These are phyloP conservation scores for Helicorthomorpha holstii DNA, from an alignment of 1,140 invertebrate genomes.

Conservation along the genomic window DNA sequence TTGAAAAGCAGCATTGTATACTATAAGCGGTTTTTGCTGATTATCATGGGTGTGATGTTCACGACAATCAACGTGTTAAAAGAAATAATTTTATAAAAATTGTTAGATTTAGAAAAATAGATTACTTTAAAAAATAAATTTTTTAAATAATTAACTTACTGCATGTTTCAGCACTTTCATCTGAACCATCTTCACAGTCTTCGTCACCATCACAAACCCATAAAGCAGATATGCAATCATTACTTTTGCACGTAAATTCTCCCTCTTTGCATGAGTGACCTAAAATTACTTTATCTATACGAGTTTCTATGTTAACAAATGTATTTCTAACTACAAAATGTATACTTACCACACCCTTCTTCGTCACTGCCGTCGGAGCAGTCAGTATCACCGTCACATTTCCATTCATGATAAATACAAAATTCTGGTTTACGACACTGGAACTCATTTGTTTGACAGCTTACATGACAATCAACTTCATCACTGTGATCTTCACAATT, in stretches of 20 bases:
- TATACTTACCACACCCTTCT: constrained; percentile 29
- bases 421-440: constrained; percentile 34
- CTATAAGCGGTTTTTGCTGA: no score
- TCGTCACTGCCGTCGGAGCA: constrained; percentile 39
- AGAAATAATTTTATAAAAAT: neutral
- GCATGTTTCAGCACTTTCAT: constrained; percentile 25
- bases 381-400: constrained; percentile 40
- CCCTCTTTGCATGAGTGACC: constrained; percentile 16
- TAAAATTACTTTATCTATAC: neutral
- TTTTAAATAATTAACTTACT: constrained; percentile 3
- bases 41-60: no score
- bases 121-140: neutral
- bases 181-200: constrained; percentile 34
- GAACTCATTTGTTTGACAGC: constrained; percentile 31
- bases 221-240: constrained; percentile 24
- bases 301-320: neutral
- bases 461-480: constrained; percentile 54
- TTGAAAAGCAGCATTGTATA: no score
- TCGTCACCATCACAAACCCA: constrained; percentile 24
- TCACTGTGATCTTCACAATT: constrained; percentile 67
- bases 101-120: neutral
- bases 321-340: neutral
- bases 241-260: constrained; percentile 31
- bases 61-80: no score
- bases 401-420: constrained; percentile 26